Conservation (phyloP, 1,140 invertebrate species). For the Ectropis grisescens region DNA sequence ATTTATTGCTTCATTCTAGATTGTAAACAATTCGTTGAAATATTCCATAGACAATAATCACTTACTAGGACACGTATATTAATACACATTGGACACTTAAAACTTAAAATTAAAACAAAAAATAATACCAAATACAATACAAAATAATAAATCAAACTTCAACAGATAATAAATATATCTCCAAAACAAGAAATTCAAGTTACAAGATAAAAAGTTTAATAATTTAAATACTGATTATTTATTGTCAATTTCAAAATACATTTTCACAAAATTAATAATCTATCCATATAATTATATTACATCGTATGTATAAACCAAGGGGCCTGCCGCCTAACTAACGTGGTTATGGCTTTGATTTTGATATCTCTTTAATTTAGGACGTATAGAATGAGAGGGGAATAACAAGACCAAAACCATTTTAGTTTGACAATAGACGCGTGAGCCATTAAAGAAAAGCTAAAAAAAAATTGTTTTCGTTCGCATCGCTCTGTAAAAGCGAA, state of each 20-base stretch:
- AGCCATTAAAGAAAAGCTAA: too few species aligned
- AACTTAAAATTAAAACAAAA: constrained; percentile 37
- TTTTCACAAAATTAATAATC: constrained; percentile 22
- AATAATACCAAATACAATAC: constrained; percentile 52
- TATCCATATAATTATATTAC: too few species aligned
- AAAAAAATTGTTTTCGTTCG: too few species aligned
- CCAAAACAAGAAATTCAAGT: constrained; percentile 42
- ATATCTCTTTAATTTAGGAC: too few species aligned
- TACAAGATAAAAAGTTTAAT: constrained; percentile 21
- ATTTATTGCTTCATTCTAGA: constrained; percentile 55
- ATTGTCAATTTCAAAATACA: constrained; percentile 29
- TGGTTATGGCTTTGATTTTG: too few species aligned
- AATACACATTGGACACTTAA: constrained; percentile 37
- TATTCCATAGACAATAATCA: constrained; percentile 20
- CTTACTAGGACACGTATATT: constrained; percentile 26
- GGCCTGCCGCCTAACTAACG: too few species aligned
- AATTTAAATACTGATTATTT: constrained; percentile 35
- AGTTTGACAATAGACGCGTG: too few species aligned
- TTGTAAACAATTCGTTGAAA: constrained; percentile 55
- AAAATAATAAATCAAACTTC: constrained; percentile 42
- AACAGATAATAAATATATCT: constrained; percentile 54
- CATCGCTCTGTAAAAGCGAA: too few species aligned
- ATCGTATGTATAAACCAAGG: too few species aligned
- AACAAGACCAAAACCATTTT: too few species aligned
- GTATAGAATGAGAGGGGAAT: too few species aligned